phyloP scores from a whole-genome alignment of 2,797 vertebrate species.

The Sphenodon punctatus region DNA sequence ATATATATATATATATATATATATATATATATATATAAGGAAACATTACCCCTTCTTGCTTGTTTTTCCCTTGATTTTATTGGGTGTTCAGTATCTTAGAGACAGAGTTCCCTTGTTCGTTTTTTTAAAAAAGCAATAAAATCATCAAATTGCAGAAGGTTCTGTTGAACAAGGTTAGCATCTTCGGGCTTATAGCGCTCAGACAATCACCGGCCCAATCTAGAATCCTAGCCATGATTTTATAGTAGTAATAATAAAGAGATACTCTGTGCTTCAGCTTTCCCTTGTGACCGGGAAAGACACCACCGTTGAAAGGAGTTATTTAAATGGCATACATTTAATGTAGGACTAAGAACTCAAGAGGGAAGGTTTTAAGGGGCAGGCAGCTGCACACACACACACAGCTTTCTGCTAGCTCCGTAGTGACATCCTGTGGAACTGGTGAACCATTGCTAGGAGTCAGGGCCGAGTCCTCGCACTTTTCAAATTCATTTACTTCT shows the following conservation, averaged over 20 bases:
- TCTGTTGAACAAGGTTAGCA: no score
- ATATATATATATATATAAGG: no score
- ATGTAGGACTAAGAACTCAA: not conserved
- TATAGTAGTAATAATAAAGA: not conserved
- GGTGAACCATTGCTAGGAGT: not conserved
- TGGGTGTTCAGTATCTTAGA: not conserved
- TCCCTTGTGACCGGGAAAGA: not conserved
- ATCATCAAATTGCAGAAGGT: no score
- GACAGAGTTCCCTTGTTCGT: not conserved
- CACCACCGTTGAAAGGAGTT: not conserved
- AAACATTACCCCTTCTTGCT: no score
- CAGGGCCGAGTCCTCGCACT: not conserved
- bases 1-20: no score
- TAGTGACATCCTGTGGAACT: slow-evolving; percentile 52
- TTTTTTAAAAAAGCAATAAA: no score
- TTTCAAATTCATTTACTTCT: not conserved
- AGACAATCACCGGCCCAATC: not conserved
- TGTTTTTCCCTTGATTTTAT: no score
- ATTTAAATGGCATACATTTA: not conserved
- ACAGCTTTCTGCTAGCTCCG: not conserved
- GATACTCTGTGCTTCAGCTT: not conserved
- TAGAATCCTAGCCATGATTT: not conserved
- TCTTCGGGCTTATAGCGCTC: no score
- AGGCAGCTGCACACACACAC: fast-evolving
- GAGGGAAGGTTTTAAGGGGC: not conserved